phyloP scores from a whole-genome alignment of 1,140 invertebrate genomes.

The Psix sp. region DNA sequence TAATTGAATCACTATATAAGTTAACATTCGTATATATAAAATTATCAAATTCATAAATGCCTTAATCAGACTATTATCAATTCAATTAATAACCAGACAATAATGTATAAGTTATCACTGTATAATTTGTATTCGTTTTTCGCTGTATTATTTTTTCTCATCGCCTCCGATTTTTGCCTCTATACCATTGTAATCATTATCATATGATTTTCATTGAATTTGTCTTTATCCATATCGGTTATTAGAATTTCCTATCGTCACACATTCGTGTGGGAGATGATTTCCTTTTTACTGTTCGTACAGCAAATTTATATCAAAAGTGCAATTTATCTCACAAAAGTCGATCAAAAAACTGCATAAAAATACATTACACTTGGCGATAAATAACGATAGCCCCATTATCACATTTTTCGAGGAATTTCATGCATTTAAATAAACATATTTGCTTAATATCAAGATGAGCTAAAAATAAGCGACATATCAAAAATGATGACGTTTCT shows the following conservation, averaged over 20 bases:
- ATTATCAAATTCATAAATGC: no score
- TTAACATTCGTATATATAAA: no score
- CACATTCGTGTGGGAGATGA: constrained; percentile 45
- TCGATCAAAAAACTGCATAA: constrained; percentile 49
- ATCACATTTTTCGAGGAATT: constrained; percentile 26
- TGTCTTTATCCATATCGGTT: constrained; percentile 47
- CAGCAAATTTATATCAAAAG: constrained; percentile 47
- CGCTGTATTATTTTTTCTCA: no score
- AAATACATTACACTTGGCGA: constrained; percentile 36
- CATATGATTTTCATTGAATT: constrained; percentile 40
- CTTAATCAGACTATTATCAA: no score
- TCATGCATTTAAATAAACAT: neutral
- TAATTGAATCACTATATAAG: no score
- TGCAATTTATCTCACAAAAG: constrained; percentile 55
- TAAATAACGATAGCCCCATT: constrained; percentile 31
- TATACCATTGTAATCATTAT: constrained; percentile 36
- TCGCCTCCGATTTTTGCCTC: no score
- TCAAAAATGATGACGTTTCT: no score
- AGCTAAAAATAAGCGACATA: no score
- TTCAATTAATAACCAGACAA: no score
- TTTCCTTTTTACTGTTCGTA: constrained; percentile 50
- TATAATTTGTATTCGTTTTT: no score
- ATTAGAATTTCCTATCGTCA: constrained; percentile 44
- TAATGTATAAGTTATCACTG: no score
- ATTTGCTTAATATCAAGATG: no score